These are phyloP conservation scores for Brachionus sp. DNA, from an alignment of 1,140 invertebrate genomes.

Conservation along the genomic window DNA sequence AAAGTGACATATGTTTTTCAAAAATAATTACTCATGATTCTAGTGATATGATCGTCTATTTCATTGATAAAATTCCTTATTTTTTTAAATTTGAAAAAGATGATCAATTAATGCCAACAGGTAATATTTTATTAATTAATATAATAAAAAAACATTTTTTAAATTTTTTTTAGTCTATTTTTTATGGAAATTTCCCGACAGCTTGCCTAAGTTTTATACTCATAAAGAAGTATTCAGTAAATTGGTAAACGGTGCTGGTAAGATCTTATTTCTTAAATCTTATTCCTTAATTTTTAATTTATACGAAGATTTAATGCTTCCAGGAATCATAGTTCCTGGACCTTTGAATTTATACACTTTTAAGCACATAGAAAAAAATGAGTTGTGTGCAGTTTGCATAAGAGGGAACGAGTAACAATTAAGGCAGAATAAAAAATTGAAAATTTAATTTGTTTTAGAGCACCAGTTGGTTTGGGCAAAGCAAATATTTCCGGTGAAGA, in stretches of 20 bases:
- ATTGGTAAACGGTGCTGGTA: conserved; percentile 37
- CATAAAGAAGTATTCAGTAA: conserved; percentile 28
- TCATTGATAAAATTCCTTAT: conserved; percentile 35
- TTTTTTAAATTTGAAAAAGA: conserved; percentile 45
- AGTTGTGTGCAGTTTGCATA: conserved; percentile 15
- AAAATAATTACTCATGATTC: conserved; percentile 41
- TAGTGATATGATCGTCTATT: conserved; percentile 9
- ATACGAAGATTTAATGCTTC: conserved; percentile 26
- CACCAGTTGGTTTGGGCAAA: neutral
- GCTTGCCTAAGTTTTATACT: conserved; percentile 30
- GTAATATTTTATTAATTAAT: neutral
- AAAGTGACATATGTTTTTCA: conserved; percentile 18
- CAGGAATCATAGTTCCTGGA: neutral
- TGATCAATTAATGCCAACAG: conserved; percentile 4
- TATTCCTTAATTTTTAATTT: neutral
- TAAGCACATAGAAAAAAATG: conserved; percentile 26
- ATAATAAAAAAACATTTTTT: neutral
- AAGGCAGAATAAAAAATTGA: too few species aligned
- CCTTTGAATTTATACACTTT: conserved; percentile 36
- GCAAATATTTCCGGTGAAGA: conserved; percentile 41
- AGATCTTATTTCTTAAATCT: neutral
- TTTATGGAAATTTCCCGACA: conserved; percentile 44
- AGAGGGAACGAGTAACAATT: conserved; percentile 1
- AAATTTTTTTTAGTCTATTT: conserved; percentile 28
- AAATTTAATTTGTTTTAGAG: neutral